Conservation (phyloP, 2,888 invertebrate genomes). For the Thalpophila matura region DNA sequence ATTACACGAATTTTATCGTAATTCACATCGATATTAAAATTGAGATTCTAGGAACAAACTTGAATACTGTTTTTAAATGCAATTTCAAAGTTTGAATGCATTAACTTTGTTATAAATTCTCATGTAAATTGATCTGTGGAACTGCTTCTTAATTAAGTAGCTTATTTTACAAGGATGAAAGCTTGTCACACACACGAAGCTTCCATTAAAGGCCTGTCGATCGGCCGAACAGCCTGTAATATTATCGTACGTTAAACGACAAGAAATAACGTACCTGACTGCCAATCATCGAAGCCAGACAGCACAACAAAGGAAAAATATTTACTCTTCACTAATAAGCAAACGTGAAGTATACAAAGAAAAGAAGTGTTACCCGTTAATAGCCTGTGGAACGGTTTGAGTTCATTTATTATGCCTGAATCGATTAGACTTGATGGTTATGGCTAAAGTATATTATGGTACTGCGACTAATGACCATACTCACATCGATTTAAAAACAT, state of each 20-base stretch:
- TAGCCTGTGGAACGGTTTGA: constrained; percentile 4
- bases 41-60: constrained; percentile 13
- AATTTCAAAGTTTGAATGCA: constrained; percentile 1
- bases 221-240: background rate
- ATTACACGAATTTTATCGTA: background rate
- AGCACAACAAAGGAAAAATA: constrained; percentile 37
- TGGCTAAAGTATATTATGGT: background rate
- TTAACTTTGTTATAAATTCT: constrained; percentile 22
- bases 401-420: constrained; percentile 49
- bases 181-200: constrained; percentile 11
- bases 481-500: background rate
- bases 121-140: constrained; percentile 29
- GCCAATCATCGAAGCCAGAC: constrained; percentile 41
- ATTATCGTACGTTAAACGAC: constrained; percentile 5
- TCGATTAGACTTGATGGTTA: constrained; percentile 20
- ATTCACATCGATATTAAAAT: constrained; percentile 1
- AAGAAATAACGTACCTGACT: constrained; percentile 5
- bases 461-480: background rate
- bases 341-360: constrained; percentile 8
- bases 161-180: constrained; percentile 8
- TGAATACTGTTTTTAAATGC: constrained; percentile 1
- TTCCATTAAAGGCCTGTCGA: constrained; percentile 29
- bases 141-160: constrained; percentile 4
- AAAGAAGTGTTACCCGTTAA: background rate
- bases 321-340: constrained; percentile 20